phyloP scores from a whole-genome alignment of 2,888 invertebrate species.

The Heliothis peltigera region DNA sequence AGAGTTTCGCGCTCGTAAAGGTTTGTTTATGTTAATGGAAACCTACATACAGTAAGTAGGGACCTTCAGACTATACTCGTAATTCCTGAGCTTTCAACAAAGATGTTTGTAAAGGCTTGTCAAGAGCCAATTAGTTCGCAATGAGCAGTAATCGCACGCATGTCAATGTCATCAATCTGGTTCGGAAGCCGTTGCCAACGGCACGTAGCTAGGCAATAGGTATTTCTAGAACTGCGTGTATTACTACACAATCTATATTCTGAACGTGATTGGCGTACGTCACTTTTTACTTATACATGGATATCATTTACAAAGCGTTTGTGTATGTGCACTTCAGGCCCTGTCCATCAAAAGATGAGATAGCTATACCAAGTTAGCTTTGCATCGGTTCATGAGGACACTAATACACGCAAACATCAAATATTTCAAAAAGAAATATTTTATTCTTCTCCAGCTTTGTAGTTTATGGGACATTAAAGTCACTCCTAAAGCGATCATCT shows the following conservation, averaged over 20 bases:
- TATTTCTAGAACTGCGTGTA: constrained; percentile 68
- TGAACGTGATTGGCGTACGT: constrained; percentile 46
- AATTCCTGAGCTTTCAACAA: constrained; percentile 19
- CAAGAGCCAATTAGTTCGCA: constrained; percentile 27
- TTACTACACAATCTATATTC: constrained; percentile 59
- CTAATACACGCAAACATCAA: too few relatives aligned
- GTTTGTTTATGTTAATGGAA: too few relatives aligned
- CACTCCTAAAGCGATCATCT: too few relatives aligned
- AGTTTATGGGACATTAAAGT: too few relatives aligned
- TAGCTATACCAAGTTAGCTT: too few relatives aligned
- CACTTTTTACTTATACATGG: background rate
- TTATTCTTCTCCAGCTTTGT: too few relatives aligned
- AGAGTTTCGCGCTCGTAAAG: too few relatives aligned
- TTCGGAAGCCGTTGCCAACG: constrained; percentile 58
- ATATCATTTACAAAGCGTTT: background rate
- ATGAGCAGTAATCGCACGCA: constrained; percentile 21
- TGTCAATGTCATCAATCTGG: constrained; percentile 70
- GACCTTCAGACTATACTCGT: background rate
- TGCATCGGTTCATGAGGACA: too few relatives aligned
- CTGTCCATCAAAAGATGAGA: background rate
- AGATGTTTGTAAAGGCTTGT: constrained; percentile 15
- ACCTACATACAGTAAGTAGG: too few relatives aligned
- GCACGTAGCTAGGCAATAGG: constrained; percentile 40
- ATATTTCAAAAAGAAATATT: too few relatives aligned
- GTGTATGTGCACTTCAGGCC: background rate